Percentiles rank a stretch among this genome's conserved stretches.
phyloP scores from a whole-genome alignment of 2,797 vertebrate species.

The Clarias platycephalus region DNA sequence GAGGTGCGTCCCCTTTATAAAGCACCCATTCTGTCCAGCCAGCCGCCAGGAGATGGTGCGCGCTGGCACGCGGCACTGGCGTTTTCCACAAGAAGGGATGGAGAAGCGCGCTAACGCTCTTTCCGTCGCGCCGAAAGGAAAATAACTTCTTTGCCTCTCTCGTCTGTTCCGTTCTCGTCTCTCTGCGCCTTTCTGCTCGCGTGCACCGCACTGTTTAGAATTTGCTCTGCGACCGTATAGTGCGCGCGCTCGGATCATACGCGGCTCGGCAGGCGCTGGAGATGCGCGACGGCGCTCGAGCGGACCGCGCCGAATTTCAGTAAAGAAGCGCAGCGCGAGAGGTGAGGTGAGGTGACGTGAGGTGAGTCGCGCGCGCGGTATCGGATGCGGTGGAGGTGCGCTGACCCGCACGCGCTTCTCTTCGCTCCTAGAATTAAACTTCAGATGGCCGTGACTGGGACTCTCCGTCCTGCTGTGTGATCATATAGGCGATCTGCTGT shows the following conservation, averaged over 20 bases:
- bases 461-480: conserved; percentile 9
- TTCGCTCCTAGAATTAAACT: background rate
- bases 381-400: conserved; percentile 65
- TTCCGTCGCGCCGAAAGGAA: conserved; percentile 46
- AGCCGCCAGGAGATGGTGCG: conserved; percentile 76
- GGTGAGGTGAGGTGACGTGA: no score
- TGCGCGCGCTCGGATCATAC: conserved; percentile 6
- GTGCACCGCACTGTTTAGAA: background rate
- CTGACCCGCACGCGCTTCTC: background rate
- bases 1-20: conserved; percentile 74
- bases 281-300: conserved; percentile 28
- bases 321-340: conserved; percentile 23
- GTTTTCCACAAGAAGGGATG: conserved; percentile 64
- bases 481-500: background rate
- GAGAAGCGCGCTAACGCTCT: conserved; percentile 59
- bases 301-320: conserved; percentile 4
- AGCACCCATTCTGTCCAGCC: conserved; percentile 66
- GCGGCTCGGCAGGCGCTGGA: background rate
- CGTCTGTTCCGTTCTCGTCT: background rate
- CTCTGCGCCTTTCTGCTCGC: background rate
- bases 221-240: background rate
- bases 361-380: background rate
- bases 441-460: background rate
- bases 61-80: conserved; percentile 70
- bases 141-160: conserved; percentile 20